Base-by-base conservation (phyloP, 2,797 vertebrate genomes). In the Sebastes variabilis region DNA sequence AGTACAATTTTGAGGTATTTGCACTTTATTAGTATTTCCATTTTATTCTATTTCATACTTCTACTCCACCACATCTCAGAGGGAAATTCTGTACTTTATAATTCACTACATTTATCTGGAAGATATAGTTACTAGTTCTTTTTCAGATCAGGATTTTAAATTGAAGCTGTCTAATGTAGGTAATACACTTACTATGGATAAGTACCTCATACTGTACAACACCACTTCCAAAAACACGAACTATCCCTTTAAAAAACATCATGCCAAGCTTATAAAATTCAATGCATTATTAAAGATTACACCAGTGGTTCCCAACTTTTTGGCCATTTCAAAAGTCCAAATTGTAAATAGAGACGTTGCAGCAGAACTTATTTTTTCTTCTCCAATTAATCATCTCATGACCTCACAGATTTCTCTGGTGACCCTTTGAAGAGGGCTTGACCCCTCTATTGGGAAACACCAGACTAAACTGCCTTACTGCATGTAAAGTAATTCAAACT, bases 181-280 rank as follows among this genome's bases (percentile, higher is more conserved):
- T 38, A 38, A 38, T 38, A 38, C 36, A 38, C 36, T 38, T 2
- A 38, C 36, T 14, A 38, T 38, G 0, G 12, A 38, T 38, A 13
- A 38, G 36, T 38, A 38, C 36, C 36, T 38, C 36, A 38, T 38
- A 36, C 34, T 9, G 8, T 32, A 34, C 34, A 38, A 38, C 36
- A 38, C 4, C 36, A 0, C 36, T 5, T 38, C 36, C 0, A 38
- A 34, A 34, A 34, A 34, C 36, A 0, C 4, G 0, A 38, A 38
- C 12, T 0, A 38, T 38, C 1, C 11, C 36, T 38, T 34, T 34
- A 34, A 34, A 38, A 38, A 38, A 38, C 1, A 0, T 0, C 13
- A 38, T 52, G 49, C n/a, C 10, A 52, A 20, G 49, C 49, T 52
- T 52, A 20, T n/a, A 52, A 52, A 52, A 52, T 52, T 4, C 3